Base-by-base conservation (phyloP, 2,888 invertebrate genomes). In the Sminthurides aquaticus region DNA sequence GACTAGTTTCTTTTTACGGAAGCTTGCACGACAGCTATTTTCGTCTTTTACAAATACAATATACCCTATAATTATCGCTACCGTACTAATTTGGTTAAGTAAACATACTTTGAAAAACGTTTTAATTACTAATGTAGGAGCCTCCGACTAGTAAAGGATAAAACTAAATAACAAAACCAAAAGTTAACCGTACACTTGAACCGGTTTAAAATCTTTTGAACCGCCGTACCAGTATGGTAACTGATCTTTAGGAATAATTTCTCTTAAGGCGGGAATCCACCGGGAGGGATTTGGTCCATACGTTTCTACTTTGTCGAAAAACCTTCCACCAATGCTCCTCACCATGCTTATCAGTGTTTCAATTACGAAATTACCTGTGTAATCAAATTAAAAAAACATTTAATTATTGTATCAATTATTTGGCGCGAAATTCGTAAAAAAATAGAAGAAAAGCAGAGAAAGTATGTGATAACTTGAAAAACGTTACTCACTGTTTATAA, bases 221-320 rank as follows among this genome's bases (percentile, higher is more conserved):
- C 52, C 52, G 20, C 52, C 52, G 52, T 52, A 52, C 52, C 52
- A 52, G 22, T 5, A 8, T 52, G 52, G 52, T 22, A 52, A 22
- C 52, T 52, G 52, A 22, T 22, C 22, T 22, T 20, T 8, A 8
- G 52, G 52, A 18, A 52, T 22, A 20, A 52, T 52, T 8, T 52
- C 52, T 5, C 5, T 8, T 22, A 52, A 22, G 5, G 52, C 52
- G 8, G 52, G 52, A 22, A 52, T 52, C 8, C 20, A 52, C 5
- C 52, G 52, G 20, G 20, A 20, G 5, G 18, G 52, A 20, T 52
- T 22, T 5, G 18, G 18, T 15, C 52, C 52, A 52, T 52, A 52
- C 3, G 20, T 52, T 20, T 52, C 52, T 5, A 52, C 52, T 22
- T 52, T 52, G 52, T 52, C 52, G 52, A 52, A 52, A 22, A 52